Conservation (phyloP, 2,113 vertebrate species). For the Malurus melanocephalus region DNA sequence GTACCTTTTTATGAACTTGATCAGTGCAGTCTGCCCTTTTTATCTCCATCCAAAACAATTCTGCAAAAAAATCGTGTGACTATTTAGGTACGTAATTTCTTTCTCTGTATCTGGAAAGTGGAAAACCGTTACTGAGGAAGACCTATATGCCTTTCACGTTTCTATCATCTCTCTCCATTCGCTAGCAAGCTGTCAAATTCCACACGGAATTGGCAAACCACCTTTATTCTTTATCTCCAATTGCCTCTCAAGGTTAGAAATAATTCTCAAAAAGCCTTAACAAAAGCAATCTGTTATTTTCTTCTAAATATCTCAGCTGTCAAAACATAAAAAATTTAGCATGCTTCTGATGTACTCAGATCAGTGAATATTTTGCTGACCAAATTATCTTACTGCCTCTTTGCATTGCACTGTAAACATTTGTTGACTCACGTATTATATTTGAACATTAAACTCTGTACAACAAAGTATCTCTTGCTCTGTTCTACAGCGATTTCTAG, state of each 20-base stretch:
- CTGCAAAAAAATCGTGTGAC: not conserved
- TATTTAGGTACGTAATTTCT: not conserved
- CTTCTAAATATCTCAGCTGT: constrained; percentile 19
- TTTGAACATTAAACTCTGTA: not conserved
- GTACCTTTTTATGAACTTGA: not conserved
- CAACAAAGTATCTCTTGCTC: not conserved
- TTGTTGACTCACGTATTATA: not conserved
- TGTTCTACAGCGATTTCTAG: not conserved
- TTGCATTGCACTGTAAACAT: not conserved
- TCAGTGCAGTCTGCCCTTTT: not conserved
- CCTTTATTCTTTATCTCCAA: constrained; percentile 14
- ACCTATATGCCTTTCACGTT: not conserved
- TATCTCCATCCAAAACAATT: not conserved
- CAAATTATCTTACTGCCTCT: not conserved
- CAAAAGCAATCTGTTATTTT: constrained; percentile 43
- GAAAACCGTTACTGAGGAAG: not conserved
- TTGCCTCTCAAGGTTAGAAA: constrained; percentile 22
- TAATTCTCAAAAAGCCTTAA: constrained; percentile 41
- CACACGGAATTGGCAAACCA: not conserved
- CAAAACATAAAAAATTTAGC: constrained; percentile 32
- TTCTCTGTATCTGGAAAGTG: not conserved
- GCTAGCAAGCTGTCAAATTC: constrained; percentile 15
- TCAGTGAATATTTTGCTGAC: constrained; percentile 19
- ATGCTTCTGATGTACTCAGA: not conserved
- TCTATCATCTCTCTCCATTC: not conserved